These are phyloP conservation scores for Syngnathus acus DNA, from an alignment of 2,797 vertebrate genomes.

Conservation along the genomic window DNA sequence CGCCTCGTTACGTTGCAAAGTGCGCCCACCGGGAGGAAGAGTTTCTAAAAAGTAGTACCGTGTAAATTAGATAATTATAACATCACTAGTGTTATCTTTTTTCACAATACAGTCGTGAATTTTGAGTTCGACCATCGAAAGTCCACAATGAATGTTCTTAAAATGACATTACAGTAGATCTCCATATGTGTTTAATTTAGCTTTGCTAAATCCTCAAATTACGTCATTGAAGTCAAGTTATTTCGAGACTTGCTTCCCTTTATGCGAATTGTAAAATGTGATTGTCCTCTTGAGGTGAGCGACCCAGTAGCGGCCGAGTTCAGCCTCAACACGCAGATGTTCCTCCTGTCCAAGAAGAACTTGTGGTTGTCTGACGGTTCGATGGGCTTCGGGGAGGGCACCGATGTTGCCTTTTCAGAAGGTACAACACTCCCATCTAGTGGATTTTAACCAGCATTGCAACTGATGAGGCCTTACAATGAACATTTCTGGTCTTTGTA, in stretches of 20 bases:
- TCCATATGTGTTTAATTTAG: no score
- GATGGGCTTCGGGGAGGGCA: conserved; percentile 78
- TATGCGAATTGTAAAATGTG: background rate
- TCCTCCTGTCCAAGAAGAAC: conserved; percentile 78
- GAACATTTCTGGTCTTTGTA: conserved; percentile 18
- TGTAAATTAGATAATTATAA: no score
- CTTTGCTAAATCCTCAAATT: background rate
- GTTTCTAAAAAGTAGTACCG: no score
- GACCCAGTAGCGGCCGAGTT: conserved; percentile 81
- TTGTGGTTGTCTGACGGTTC: conserved; percentile 80
- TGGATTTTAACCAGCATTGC: conserved; percentile 21
- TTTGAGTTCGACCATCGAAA: no score
- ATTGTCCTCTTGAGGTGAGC: conserved; percentile 65
- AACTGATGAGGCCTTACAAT: background rate
- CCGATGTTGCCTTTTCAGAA: conserved; percentile 75
- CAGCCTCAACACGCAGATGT: conserved; percentile 81
- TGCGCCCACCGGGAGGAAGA: no score
- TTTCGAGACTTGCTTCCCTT: background rate
- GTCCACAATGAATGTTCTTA: no score
- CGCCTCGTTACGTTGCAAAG: no score
- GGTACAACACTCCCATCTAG: conserved; percentile 57
- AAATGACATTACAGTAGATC: no score
- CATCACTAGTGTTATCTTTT: no score
- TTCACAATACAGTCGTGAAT: no score
- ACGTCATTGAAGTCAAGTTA: no score